A percentile compares a stretch with the other conserved stretches of the same genome.
These are phyloP conservation scores for Cacoxenus indagator DNA, from an alignment of 2,888 invertebrate genomes.

Conservation along the genomic window DNA sequence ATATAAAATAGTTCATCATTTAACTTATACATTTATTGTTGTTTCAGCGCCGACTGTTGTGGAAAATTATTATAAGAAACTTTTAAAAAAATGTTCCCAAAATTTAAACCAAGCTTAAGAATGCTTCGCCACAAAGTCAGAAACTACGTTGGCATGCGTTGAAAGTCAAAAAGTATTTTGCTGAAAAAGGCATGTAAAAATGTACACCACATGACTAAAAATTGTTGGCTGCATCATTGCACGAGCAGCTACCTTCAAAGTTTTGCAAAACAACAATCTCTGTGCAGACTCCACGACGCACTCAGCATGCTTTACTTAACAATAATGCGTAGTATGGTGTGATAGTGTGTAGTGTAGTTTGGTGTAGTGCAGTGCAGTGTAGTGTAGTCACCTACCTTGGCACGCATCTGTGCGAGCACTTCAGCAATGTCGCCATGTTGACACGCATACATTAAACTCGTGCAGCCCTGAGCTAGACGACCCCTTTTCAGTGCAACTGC, in stretches of 20 bases:
- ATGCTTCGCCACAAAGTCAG: not conserved
- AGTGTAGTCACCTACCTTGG: conserved; percentile 75
- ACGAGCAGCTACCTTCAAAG: too few relatives aligned
- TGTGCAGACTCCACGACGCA: too few relatives aligned
- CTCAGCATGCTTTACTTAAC: too few relatives aligned
- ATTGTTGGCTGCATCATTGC: too few relatives aligned
- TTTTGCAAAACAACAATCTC: too few relatives aligned
- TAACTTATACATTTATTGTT: too few relatives aligned
- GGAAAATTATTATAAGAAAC: not conserved
- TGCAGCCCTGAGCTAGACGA: conserved; percentile 79
- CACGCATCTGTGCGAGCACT: conserved; percentile 81
- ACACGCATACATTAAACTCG: conserved; percentile 91
- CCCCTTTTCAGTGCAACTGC: conserved; percentile 43
- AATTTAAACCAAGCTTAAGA: not conserved
- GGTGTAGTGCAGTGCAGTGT: not conserved
- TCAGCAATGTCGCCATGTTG: conserved; percentile 87
- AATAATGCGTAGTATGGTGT: not conserved
- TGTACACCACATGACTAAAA: not conserved
- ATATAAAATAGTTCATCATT: too few relatives aligned
- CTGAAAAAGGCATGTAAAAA: not conserved
- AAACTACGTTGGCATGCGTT: not conserved
- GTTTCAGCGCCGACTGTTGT: too few relatives aligned
- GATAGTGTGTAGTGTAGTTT: too few relatives aligned
- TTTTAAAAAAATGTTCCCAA: not conserved
- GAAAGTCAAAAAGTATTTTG: not conserved